Percentiles rank a stretch among this genome's conserved stretches.
phyloP scores from a whole-genome alignment of 2,113 vertebrate species.

The Dunckerocampus dactyliophorus region DNA sequence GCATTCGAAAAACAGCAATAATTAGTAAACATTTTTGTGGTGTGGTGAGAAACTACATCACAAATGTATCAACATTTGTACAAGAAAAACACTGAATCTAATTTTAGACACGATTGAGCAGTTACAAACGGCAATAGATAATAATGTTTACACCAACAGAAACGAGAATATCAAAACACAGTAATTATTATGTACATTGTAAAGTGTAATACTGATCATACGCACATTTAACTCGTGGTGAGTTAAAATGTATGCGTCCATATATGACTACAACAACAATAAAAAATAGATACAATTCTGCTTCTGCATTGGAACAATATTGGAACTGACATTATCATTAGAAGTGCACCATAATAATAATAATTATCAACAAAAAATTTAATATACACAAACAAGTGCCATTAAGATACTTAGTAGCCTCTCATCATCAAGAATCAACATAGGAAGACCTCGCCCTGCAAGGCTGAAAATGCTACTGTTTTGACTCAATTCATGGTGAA shows the following conservation, averaged over 20 bases:
- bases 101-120: slow-evolving; percentile 43
- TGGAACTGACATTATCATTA: slow-evolving; percentile 24
- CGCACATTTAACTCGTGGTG: slow-evolving; percentile 42
- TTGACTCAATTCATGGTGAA: slow-evolving; percentile 26
- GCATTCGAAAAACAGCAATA: not conserved
- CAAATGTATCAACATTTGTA: slow-evolving; percentile 49
- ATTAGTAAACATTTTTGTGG: not conserved
- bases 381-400: slow-evolving; percentile 51
- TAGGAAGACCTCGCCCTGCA: slow-evolving; percentile 68
- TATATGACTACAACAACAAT: not conserved
- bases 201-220: slow-evolving; percentile 76
- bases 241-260: slow-evolving; percentile 8
- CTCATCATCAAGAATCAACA: slow-evolving; percentile 38
- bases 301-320: slow-evolving; percentile 20
- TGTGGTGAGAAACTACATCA: slow-evolving; percentile 14
- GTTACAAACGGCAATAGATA: slow-evolving; percentile 50
- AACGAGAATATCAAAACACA: slow-evolving; percentile 58
- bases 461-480: slow-evolving; percentile 51
- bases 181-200: slow-evolving; percentile 43
- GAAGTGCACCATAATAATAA: slow-evolving; percentile 14
- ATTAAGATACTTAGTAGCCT: slow-evolving; percentile 29
- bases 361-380: slow-evolving; percentile 34
- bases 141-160: slow-evolving; percentile 46
- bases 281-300: slow-evolving; percentile 6
- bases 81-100: slow-evolving; percentile 53